These are phyloP conservation scores for Centroberyx gerrardi DNA, from an alignment of 2,797 vertebrate genomes.

Conservation along the genomic window DNA sequence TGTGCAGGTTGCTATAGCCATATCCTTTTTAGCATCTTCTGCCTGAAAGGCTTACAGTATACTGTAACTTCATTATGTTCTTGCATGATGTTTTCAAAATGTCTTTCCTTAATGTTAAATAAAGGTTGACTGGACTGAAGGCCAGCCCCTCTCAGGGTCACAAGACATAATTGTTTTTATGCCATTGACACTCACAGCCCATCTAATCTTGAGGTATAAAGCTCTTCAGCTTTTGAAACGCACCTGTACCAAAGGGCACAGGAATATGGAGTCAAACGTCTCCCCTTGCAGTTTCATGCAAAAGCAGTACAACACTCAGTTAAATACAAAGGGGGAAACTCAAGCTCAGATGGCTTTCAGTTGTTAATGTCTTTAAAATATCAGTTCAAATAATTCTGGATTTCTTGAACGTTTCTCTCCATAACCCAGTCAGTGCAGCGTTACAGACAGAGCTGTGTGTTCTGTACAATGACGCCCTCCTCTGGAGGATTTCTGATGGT, in stretches of 20 bases:
- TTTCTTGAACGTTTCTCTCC: not conserved
- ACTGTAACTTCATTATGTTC: not conserved
- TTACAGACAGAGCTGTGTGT: not conserved
- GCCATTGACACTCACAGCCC: not conserved
- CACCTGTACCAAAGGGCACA: not conserved
- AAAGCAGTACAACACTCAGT: not conserved
- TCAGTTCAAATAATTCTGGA: too few relatives aligned
- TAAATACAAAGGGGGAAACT: not conserved
- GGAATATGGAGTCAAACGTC: not conserved
- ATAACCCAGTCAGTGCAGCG: not conserved
- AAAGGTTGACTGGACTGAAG: not conserved
- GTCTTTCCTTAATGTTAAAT: not conserved
- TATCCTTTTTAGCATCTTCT: not conserved
- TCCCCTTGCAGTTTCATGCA: not conserved
- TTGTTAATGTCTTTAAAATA: too few relatives aligned
- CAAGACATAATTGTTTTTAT: not conserved
- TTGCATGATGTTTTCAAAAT: not conserved
- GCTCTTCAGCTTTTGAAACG: not conserved
- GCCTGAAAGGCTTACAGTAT: not conserved
- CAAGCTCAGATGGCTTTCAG: not conserved
- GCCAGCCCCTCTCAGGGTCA: not conserved
- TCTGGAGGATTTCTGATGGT: slow-evolving; percentile 34
- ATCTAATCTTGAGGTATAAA: not conserved
- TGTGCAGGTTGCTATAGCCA: not conserved
- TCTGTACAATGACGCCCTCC: slow-evolving; percentile 58